Conservation (phyloP, 1,140 invertebrate species). For the Drosophila albomicans region DNA sequence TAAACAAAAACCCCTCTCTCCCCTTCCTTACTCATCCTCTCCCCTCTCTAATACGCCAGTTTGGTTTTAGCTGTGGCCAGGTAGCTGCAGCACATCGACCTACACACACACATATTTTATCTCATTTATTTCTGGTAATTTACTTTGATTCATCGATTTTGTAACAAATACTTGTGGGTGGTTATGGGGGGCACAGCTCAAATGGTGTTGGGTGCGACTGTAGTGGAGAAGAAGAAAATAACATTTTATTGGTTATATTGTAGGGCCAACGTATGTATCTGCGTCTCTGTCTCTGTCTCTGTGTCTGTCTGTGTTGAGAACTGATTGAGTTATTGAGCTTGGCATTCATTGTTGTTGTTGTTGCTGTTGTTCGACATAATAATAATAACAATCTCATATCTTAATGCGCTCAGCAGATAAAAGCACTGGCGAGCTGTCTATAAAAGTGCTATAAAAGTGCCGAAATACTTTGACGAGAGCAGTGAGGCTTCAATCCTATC, state of each 20-base stretch:
- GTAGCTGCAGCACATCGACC: slow-evolving; percentile 39
- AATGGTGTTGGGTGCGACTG: slow-evolving; percentile 1
- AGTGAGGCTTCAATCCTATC: not conserved
- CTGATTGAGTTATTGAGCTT: slow-evolving; percentile 80
- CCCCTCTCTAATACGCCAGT: not conserved
- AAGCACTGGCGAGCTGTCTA: slow-evolving; percentile 27
- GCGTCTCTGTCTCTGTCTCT: slow-evolving; percentile 44
- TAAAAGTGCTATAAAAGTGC: slow-evolving; percentile 43
- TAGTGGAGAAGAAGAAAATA: slow-evolving; percentile 29
- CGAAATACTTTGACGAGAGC: not conserved
- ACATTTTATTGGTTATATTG: slow-evolving; percentile 70
- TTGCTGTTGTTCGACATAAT: slow-evolving; percentile 45
- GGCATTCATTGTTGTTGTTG: slow-evolving; percentile 33
- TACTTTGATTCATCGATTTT: slow-evolving; percentile 83
- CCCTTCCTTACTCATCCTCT: not conserved
- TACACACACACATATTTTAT: slow-evolving; percentile 72
- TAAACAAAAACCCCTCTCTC: slow-evolving; percentile 36
- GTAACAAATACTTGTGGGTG: slow-evolving; percentile 62
- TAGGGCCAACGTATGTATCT: slow-evolving; percentile 13
- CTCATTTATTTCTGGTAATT: slow-evolving; percentile 83
- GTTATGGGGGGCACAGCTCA: too few species aligned
- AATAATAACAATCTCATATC: slow-evolving; percentile 74
- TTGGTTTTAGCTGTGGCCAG: not conserved
- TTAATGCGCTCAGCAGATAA: slow-evolving; percentile 56
- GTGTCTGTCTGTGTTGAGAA: slow-evolving; percentile 51